These are phyloP conservation scores for Tachycineta bicolor DNA, from an alignment of 2,113 vertebrate genomes.

Conservation along the genomic window DNA sequence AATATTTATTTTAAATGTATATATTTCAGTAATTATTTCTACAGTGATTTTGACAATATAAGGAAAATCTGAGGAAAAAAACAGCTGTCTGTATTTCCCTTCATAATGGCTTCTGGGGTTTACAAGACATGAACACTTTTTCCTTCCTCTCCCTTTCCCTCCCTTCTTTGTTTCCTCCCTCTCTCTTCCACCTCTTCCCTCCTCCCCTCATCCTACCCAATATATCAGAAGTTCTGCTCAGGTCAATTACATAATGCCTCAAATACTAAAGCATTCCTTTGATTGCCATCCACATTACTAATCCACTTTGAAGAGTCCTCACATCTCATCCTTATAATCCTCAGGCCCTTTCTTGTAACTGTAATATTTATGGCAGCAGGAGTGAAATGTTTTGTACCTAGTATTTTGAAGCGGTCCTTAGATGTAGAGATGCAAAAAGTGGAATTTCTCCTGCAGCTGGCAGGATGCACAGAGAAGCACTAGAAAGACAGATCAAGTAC, in stretches of 20 bases:
- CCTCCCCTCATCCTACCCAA: accelerated
- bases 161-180: not conserved
- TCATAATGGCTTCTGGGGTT: not conserved
- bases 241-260: not conserved
- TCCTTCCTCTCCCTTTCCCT: not conserved
- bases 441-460: not conserved
- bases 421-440: not conserved
- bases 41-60: not conserved
- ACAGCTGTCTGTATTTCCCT: not conserved
- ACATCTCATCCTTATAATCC: not conserved
- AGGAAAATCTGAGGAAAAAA: not conserved
- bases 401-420: not conserved
- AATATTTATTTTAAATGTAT: not conserved
- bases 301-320: not conserved
- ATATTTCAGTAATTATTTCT: not conserved
- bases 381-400: conserved; percentile 14
- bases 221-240: not conserved
- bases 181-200: not conserved
- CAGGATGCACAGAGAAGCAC: not conserved
- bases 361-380: not conserved
- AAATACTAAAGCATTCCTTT: not conserved
- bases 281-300: not conserved
- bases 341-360: not conserved
- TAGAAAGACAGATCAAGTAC: not conserved
- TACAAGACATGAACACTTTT: not conserved